These are phyloP conservation scores for Unio delphinus DNA, from an alignment of 2,888 invertebrate genomes.

Conservation along the genomic window DNA sequence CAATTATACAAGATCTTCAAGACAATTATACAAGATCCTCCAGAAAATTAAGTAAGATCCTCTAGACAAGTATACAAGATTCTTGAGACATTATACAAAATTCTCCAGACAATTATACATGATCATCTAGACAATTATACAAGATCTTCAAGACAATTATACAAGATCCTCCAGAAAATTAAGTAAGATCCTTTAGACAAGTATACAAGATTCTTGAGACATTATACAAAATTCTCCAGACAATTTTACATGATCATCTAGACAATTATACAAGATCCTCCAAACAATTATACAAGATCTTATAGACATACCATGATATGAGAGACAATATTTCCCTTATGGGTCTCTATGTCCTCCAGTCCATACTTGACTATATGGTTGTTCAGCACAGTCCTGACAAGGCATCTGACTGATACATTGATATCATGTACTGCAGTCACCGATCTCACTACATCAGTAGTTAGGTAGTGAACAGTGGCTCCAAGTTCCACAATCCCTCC, in stretches of 20 bases:
- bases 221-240: background rate
- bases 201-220: too few relatives aligned
- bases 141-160: too few relatives aligned
- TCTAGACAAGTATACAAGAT: background rate
- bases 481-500: conserved; percentile 72
- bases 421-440: conserved; percentile 71
- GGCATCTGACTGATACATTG: conserved; percentile 67
- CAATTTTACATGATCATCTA: background rate
- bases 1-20: background rate
- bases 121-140: conserved; percentile 3
- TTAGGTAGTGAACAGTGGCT: conserved; percentile 71
- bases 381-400: conserved; percentile 70
- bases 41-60: conserved; percentile 3
- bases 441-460: conserved; percentile 69
- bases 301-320: conserved; percentile 50
- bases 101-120: background rate
- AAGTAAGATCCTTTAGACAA: background rate
- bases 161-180: conserved; percentile 4
- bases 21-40: background rate
- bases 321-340: conserved; percentile 43
- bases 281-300: background rate
- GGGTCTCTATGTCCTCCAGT: conserved; percentile 58
- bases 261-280: conserved; percentile 3
- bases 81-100: background rate
- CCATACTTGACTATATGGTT: conserved; percentile 66